Conservation (phyloP, 2,797 vertebrate species). For the Ceyx erithaca region DNA sequence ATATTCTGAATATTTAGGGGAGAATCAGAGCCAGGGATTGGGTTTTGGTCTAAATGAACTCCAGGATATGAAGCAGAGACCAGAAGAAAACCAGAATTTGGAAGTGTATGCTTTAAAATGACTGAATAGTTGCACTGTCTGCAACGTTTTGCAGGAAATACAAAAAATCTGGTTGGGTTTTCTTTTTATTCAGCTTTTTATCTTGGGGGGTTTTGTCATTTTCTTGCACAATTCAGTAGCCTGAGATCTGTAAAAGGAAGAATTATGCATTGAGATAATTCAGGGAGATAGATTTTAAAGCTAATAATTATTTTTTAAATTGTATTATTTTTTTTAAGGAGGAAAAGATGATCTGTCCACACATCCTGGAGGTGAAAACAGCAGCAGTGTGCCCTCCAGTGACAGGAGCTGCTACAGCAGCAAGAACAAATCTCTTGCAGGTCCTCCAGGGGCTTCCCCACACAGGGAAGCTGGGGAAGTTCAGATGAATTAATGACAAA, state of each 20-base stretch:
- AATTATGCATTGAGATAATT: neutral
- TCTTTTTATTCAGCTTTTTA: neutral
- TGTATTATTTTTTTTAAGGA: neutral
- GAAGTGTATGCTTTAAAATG: constrained; percentile 45
- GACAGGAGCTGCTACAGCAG: constrained; percentile 59
- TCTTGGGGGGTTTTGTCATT: neutral
- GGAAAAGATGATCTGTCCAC: neutral
- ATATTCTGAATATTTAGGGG: neutral
- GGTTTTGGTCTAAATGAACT: constrained; percentile 43
- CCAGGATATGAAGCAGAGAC: constrained; percentile 42
- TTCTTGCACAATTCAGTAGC: neutral
- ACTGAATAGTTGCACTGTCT: constrained; percentile 50
- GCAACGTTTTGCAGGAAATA: constrained; percentile 1
- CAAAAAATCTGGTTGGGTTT: neutral
- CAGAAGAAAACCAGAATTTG: constrained; percentile 54
- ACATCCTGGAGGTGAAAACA: constrained; percentile 3
- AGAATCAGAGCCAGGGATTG: constrained; percentile 53
- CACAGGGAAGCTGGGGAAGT: neutral
- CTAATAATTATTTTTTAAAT: too few relatives aligned
- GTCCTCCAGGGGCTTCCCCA: neutral
- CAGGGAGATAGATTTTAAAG: neutral
- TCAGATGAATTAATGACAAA: neutral
- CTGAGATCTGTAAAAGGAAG: neutral
- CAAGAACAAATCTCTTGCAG: neutral
- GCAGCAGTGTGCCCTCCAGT: constrained; percentile 65